Conservation (phyloP, 2,888 invertebrate genomes). For the Microdon myrmicae region DNA sequence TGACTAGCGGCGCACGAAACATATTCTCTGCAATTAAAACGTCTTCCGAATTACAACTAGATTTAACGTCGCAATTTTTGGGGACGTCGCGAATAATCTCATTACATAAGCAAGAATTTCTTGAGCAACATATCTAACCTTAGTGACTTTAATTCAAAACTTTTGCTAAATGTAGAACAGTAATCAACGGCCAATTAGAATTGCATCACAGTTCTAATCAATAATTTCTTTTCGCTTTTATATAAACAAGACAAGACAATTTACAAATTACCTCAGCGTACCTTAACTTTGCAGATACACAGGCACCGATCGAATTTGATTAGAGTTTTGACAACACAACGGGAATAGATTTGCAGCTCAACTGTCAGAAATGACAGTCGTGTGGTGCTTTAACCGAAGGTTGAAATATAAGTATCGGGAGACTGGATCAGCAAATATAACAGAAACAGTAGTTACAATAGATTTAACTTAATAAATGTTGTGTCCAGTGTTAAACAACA, state of each 20-base stretch:
- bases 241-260: not conserved
- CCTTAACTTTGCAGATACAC: constrained; percentile 59
- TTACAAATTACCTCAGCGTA: constrained; percentile 51
- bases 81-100: no score
- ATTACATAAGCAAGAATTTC: constrained; percentile 51
- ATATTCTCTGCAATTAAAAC: constrained; percentile 68
- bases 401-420: no score
- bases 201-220: not conserved
- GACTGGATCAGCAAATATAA: no score
- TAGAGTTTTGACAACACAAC: constrained; percentile 36
- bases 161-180: not conserved
- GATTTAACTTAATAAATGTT: no score
- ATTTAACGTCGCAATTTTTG: no score
- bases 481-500: no score
- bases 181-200: not conserved
- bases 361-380: no score
- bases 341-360: no score
- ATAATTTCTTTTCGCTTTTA: not conserved
- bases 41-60: no score
- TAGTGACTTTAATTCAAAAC: no score
- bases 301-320: constrained; percentile 40
- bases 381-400: no score
- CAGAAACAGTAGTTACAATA: no score
- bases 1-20: constrained; percentile 80
- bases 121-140: constrained; percentile 41